Percentiles rank a stretch among this genome's conserved stretches.
phyloP scores from a whole-genome alignment of 2,888 invertebrate species.

The Lepetodrilus schrolli region DNA sequence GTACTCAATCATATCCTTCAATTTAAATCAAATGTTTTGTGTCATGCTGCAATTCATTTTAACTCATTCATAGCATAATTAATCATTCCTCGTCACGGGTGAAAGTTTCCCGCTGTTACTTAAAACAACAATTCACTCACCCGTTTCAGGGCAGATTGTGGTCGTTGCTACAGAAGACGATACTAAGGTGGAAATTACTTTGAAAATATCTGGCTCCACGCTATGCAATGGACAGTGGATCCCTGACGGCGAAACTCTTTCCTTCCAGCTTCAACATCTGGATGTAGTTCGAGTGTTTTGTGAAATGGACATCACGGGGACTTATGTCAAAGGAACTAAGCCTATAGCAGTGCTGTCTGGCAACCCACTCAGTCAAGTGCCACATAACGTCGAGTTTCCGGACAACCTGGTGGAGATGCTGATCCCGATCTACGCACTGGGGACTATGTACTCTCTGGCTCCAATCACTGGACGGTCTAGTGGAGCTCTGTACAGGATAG shows the following conservation, averaged over 20 bases:
- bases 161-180: not conserved
- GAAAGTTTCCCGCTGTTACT: too few species aligned
- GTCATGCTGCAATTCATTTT: too few species aligned
- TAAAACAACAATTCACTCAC: too few species aligned
- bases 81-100: too few species aligned
- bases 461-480: not conserved
- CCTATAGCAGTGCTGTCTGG: constrained; percentile 14
- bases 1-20: too few species aligned
- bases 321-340: not conserved
- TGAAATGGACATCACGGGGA: constrained; percentile 8
- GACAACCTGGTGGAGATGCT: constrained; percentile 23
- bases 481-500: not conserved
- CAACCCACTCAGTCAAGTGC: not conserved
- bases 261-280: not conserved
- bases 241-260: not conserved
- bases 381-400: not conserved
- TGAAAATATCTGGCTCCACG: not conserved
- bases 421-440: not conserved
- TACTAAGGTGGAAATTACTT: not conserved
- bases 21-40: too few species aligned
- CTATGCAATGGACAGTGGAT: not conserved
- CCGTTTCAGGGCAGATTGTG: not conserved
- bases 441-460: not conserved
- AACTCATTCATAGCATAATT: too few species aligned
- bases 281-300: not conserved